Conservation (phyloP, 2,113 vertebrate species). For the Anarhynchus alexandrinus region DNA sequence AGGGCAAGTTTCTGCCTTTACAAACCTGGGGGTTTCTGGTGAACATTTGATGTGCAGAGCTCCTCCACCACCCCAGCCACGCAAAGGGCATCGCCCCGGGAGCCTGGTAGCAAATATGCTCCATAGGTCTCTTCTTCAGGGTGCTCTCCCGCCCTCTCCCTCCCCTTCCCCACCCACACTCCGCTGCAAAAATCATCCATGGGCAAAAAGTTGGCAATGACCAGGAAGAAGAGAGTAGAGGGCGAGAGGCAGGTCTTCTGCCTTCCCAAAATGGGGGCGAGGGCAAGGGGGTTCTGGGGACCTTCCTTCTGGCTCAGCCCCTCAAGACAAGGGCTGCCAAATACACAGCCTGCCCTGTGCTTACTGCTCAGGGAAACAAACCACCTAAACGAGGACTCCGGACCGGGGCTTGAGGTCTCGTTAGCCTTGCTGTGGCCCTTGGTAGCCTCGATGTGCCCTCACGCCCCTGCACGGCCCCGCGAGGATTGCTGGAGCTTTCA, state of each 20-base stretch:
- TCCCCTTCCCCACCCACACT: neutral
- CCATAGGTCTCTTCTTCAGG: fast-evolving
- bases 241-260: neutral
- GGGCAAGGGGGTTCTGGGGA: neutral
- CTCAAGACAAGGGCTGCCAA: neutral
- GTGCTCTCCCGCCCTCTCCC: neutral
- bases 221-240: neutral
- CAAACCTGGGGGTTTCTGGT: neutral
- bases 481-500: neutral
- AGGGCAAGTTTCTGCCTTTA: neutral
- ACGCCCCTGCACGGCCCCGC: neutral
- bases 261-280: neutral
- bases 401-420: fast-evolving
- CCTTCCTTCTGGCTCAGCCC: neutral
- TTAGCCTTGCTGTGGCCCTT: neutral
- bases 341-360: neutral
- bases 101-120: fast-evolving
- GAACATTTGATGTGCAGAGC: too few relatives aligned
- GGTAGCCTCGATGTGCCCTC: neutral
- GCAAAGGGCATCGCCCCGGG: fast-evolving
- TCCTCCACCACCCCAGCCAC: neutral
- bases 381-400: fast-evolving
- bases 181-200: neutral
- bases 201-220: neutral
- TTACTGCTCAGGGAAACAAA: neutral